phyloP scores from a whole-genome alignment of 1,140 invertebrate species.

The Drosophila sturtevanti region DNA sequence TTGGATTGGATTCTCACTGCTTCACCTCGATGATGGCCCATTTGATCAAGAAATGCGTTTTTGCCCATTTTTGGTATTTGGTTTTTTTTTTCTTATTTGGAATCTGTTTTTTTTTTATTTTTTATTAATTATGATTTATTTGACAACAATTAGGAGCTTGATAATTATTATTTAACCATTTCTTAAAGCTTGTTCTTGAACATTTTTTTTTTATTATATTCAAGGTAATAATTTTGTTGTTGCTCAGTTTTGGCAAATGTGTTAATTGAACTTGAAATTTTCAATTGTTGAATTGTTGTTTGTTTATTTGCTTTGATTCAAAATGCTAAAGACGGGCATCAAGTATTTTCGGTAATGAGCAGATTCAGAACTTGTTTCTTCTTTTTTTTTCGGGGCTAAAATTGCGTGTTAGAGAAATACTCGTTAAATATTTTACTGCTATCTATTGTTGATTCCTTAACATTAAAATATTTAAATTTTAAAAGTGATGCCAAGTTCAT shows the following conservation, averaged over 20 bases:
- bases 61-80: neutral
- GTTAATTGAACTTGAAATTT: slow-evolving; percentile 8
- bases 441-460: neutral
- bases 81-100: neutral
- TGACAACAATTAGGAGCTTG: slow-evolving; percentile 30
- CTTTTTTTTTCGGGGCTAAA: neutral
- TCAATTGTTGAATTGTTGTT: slow-evolving; percentile 1
- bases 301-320: slow-evolving; percentile 1
- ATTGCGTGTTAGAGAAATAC: neutral
- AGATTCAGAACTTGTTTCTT: slow-evolving; percentile 4
- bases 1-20: neutral
- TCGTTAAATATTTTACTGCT: neutral
- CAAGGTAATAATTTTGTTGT: neutral
- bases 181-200: slow-evolving; percentile 5
- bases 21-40: neutral
- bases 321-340: neutral
- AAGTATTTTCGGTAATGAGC: neutral
- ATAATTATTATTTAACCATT: slow-evolving; percentile 33
- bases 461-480: neutral
- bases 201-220: neutral
- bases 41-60: neutral
- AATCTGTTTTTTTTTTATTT: neutral
- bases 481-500: slow-evolving; percentile 2
- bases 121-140: slow-evolving; percentile 7
- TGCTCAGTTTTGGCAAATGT: slow-evolving; percentile 1